phyloP scores from a whole-genome alignment of 2,797 vertebrate genomes.

The Myiotriccus ornatus region DNA sequence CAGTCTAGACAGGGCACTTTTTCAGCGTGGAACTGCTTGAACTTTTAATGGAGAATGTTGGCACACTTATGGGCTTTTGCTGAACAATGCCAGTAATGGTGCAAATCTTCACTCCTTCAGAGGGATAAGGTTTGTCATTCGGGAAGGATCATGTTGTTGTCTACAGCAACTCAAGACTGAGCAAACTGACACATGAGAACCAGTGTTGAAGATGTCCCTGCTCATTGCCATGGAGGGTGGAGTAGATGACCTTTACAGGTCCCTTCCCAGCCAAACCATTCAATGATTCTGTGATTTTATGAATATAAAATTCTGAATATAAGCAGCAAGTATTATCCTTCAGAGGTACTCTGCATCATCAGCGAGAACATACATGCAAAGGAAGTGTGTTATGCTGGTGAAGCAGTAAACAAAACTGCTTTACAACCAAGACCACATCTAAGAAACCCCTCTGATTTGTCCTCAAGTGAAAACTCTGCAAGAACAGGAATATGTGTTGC shows the following conservation, averaged over 20 bases:
- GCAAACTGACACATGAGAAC: not conserved
- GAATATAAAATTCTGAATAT: too few species aligned
- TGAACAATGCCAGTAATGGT: not conserved
- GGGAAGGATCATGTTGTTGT: not conserved
- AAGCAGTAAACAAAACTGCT: not conserved
- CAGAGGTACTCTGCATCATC: not conserved
- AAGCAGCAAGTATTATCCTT: not conserved
- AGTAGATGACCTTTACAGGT: not conserved
- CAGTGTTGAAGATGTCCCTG: rapidly evolving
- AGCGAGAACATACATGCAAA: not conserved
- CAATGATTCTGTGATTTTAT: not conserved
- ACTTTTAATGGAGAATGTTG: not conserved
- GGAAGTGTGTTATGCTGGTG: rapidly evolving
- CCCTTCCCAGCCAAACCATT: not conserved
- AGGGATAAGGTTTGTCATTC: not conserved
- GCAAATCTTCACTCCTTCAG: not conserved
- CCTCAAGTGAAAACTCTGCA: not conserved
- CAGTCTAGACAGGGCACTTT: too few species aligned
- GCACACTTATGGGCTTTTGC: rapidly evolving
- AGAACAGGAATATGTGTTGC: not conserved
- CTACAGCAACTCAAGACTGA: not conserved
- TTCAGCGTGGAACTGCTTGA: not conserved
- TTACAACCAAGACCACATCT: not conserved
- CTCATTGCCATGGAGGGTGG: not conserved
- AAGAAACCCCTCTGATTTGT: not conserved